Evolutionary conservation across 2,888 invertebrate genomes (phyloP).

Genomic region (Sesia apiformis): DNA sequence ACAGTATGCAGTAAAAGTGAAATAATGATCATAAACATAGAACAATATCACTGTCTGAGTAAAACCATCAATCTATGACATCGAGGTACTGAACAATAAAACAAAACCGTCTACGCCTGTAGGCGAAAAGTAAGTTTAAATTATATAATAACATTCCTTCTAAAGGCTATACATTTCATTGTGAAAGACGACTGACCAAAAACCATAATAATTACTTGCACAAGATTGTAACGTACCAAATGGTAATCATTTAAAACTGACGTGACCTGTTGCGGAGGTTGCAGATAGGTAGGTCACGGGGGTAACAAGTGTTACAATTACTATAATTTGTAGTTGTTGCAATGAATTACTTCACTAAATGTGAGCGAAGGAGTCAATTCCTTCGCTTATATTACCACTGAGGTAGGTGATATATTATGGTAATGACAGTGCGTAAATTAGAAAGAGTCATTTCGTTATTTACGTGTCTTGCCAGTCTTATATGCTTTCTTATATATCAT

Average conservation of each 20-base stretch:
- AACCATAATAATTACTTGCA: slow-evolving; percentile 10
- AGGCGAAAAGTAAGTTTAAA: not conserved
- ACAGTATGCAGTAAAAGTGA: not conserved
- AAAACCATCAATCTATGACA: not conserved
- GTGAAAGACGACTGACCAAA: slow-evolving; percentile 6
- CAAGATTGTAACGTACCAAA: slow-evolving; percentile 7
- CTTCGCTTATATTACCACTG: no score
- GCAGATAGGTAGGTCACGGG: not conserved
- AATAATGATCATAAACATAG: not conserved
- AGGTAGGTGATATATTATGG: no score
- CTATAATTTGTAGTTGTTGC: no score
- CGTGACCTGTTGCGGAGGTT: not conserved
- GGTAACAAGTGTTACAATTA: not conserved
- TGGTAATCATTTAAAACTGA: not conserved
- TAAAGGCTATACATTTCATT: not conserved
- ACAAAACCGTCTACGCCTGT: not conserved
- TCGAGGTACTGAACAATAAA: not conserved
- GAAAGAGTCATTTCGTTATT: no score
- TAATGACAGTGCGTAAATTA: no score
- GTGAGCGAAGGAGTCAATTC: no score
- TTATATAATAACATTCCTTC: not conserved
- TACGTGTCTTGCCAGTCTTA: no score
- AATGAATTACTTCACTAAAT: no score
- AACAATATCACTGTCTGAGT: not conserved
- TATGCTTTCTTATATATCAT: no score